Base-by-base conservation (phyloP, 2,888 invertebrate genomes). In the Lamproptera curius region DNA sequence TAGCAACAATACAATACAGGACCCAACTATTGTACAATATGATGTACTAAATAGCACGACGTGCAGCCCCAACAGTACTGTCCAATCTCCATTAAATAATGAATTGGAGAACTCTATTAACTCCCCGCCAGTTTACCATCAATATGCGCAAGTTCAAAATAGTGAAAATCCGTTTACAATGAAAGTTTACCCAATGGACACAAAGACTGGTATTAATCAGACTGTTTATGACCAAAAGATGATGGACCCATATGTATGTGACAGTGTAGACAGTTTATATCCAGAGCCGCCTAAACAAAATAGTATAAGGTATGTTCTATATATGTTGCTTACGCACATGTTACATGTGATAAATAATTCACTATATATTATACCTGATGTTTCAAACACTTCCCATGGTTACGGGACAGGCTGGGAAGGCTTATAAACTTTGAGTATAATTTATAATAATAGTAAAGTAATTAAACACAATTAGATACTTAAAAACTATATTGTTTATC, bases 291-390 rank as follows among this genome's bases (percentile, higher is more conserved):
- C 71, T 1, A 85, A 86, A 58, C 78, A 76, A 47, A 82, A 78
- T 63, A 77, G 72, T 57, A 86, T 86, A 71, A 75, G 84, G 86
- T 85, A 53, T n/a, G n/a, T n/a, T n/a, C n/a, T n/a, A n/a, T n/a
- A n/a, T n/a, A n/a, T n/a, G n/a, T n/a, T n/a, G n/a, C n/a, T n/a
- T n/a, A n/a, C n/a, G n/a, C n/a, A n/a, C n/a, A n/a, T n/a, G n/a
- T n/a, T n/a, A n/a, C n/a, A n/a, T n/a, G n/a, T n/a, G n/a, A n/a
- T n/a, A n/a, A n/a, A n/a, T n/a, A n/a, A n/a, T n/a, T n/a, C n/a
- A n/a, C n/a, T n/a, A n/a, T n/a, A n/a, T n/a, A n/a, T n/a, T n/a
- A n/a, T n/a, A n/a, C n/a, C n/a, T n/a, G n/a, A n/a, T n/a, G n/a
- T n/a, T n/a, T n/a, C n/a, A n/a, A n/a, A n/a, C n/a, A n/a, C n/a